These are phyloP conservation scores for Drosophila bunnanda DNA, from an alignment of 2,888 invertebrate genomes.

Conservation along the genomic window DNA sequence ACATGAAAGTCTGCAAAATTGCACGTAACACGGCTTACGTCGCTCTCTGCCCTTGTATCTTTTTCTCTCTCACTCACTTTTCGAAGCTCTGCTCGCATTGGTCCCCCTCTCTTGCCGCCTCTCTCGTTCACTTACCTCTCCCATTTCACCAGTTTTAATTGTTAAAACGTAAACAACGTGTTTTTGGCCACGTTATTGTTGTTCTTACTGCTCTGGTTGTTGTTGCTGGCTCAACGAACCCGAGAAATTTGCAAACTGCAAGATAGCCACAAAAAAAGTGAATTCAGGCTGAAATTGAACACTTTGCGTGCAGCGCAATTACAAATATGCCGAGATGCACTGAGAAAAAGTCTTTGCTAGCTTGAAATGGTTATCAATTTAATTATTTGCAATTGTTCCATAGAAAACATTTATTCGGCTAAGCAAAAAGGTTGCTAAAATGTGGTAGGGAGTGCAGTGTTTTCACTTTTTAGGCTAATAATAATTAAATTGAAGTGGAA, in stretches of 20 bases:
- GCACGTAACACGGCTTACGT: constrained; percentile 14
- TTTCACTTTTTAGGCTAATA: too few relatives aligned
- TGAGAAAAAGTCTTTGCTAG: not conserved
- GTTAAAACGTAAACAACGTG: constrained; percentile 76
- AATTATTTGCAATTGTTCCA: not conserved
- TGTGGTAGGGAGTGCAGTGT: not conserved
- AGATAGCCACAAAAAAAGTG: constrained; percentile 45
- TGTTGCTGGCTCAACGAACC: constrained; percentile 47
- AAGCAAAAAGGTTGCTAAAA: not conserved
- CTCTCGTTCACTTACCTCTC: constrained; percentile 19
- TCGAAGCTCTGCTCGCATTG: constrained; percentile 10
- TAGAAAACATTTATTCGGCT: too few relatives aligned
- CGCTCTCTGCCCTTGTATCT: constrained; percentile 7
- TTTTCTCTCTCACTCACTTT: not conserved
- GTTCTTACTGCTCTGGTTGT: constrained; percentile 7
- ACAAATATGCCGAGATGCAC: constrained; percentile 27
- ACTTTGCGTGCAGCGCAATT: constrained; percentile 42
- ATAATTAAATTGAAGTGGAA: not conserved
- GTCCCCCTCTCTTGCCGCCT: constrained; percentile 6
- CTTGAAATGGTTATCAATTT: too few relatives aligned
- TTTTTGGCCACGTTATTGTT: constrained; percentile 39
- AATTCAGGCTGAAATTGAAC: constrained; percentile 49
- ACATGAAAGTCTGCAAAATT: constrained; percentile 32
- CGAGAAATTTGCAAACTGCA: constrained; percentile 42
- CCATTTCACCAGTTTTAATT: constrained; percentile 59